phyloP scores from a whole-genome alignment of 1,140 invertebrate genomes.

The Bombus confusus region DNA sequence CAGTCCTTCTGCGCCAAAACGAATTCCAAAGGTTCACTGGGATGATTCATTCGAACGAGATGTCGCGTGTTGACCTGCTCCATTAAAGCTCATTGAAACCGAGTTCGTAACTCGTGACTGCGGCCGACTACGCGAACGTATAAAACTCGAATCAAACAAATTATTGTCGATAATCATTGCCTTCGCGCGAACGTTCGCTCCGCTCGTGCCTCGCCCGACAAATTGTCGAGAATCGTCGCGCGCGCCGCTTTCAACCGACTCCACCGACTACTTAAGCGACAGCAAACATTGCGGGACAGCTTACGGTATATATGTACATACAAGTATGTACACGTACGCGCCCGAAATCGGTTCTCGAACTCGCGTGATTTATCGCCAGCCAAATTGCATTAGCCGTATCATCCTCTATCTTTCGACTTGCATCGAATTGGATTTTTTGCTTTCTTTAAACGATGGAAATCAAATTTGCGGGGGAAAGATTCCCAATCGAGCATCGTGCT shows the following conservation, averaged over 20 bases:
- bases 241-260: neutral
- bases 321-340: neutral
- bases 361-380: neutral
- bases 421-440: too few relatives aligned
- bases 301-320: neutral
- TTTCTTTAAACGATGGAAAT: too few relatives aligned
- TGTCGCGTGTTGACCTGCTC: slow-evolving; percentile 54
- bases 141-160: slow-evolving; percentile 43
- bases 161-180: slow-evolving; percentile 20
- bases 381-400: too few relatives aligned
- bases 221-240: neutral
- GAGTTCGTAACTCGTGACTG: slow-evolving; percentile 49
- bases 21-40: neutral
- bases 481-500: too few relatives aligned
- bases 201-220: neutral
- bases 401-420: too few relatives aligned
- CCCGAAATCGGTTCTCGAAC: neutral
- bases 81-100: slow-evolving; percentile 64
- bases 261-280: neutral
- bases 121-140: slow-evolving; percentile 12
- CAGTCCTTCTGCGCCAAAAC: too few relatives aligned
- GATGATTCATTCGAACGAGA: slow-evolving; percentile 61
- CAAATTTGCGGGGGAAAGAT: too few relatives aligned
- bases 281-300: slow-evolving; percentile 6
- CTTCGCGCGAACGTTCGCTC: neutral